These are phyloP conservation scores for Pipistrellus pipistrellus DNA, from an alignment of 2,797 vertebrate genomes.

Conservation along the genomic window DNA sequence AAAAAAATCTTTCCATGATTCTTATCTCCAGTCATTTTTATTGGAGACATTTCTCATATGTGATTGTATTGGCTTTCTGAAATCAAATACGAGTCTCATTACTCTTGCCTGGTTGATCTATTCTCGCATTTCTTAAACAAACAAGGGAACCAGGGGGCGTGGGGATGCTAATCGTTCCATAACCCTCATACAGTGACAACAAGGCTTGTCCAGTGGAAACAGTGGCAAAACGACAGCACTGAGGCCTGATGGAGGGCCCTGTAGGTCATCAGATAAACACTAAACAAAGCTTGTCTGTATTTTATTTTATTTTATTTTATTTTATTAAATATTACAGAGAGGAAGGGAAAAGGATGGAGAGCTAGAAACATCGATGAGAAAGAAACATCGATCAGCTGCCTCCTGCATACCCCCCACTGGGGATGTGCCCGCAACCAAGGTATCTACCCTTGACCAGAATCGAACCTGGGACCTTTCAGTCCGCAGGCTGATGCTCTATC, in stretches of 20 bases:
- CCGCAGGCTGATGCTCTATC: too few relatives aligned
- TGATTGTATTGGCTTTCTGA: constrained; percentile 60
- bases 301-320: neutral
- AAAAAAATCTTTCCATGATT: neutral
- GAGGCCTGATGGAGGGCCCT: neutral
- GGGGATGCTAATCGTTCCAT: neutral
- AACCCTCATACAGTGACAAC: neutral
- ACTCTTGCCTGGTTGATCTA: constrained; percentile 58
- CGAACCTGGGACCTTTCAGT: too few relatives aligned
- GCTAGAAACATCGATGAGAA: too few relatives aligned
- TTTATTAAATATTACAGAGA: too few relatives aligned
- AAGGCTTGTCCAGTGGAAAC: neutral
- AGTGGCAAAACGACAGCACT: neutral
- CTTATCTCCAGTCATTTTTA: constrained; percentile 37
- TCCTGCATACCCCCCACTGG: too few relatives aligned
- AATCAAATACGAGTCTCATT: constrained; percentile 57
- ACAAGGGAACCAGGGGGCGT: neutral
- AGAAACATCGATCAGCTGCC: too few relatives aligned
- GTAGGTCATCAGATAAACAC: neutral
- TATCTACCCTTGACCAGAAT: too few relatives aligned
- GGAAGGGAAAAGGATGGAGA: too few relatives aligned
- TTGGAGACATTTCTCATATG: constrained; percentile 48
- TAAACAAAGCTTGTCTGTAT: neutral
- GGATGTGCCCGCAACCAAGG: too few relatives aligned
- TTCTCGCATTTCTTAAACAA: constrained; percentile 55